A percentile compares a stretch with the other conserved stretches of the same genome.
Evolutionary conservation across 2,888 invertebrate genomes (phyloP).

Genomic region (Margaritifera margaritifera): DNA sequence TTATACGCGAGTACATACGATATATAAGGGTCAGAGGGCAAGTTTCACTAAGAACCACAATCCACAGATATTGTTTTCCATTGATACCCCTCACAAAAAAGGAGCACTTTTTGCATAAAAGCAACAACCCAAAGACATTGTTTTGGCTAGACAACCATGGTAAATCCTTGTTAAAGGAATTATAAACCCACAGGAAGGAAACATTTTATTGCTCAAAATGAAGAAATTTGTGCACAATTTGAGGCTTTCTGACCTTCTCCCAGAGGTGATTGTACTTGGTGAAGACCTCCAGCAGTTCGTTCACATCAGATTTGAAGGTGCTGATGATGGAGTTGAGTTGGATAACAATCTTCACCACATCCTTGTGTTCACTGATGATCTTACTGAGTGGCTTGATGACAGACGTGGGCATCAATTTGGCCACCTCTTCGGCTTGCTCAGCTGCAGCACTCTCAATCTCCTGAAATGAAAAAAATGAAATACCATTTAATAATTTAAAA

Average conservation of each 20-base stretch:
- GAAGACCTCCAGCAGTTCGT: constrained; percentile 88
- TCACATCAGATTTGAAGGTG: constrained; percentile 80
- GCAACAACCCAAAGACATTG: too few species aligned
- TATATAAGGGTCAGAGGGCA: too few species aligned
- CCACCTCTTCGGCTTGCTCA: constrained; percentile 62
- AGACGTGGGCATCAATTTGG: constrained; percentile 59
- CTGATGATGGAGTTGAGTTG: constrained; percentile 71
- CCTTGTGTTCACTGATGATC: constrained; percentile 84
- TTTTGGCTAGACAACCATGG: too few species aligned
- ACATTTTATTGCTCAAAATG: not conserved
- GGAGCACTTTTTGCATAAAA: too few species aligned
- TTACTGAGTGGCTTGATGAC: constrained; percentile 71
- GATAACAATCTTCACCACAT: constrained; percentile 82
- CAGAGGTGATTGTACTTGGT: constrained; percentile 82
- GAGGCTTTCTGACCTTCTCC: constrained; percentile 60
- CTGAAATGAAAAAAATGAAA: constrained; percentile 37
- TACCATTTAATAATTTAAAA: constrained; percentile 5
- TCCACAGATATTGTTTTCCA: too few species aligned
- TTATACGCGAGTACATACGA: too few species aligned
- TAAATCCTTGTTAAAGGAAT: too few species aligned
- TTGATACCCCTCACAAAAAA: too few species aligned
- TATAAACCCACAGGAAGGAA: too few species aligned
- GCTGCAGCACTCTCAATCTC: constrained; percentile 63
- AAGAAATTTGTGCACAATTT: not conserved
- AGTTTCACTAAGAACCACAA: too few species aligned